Evolutionary conservation across 2,797 vertebrate genomes (phyloP).

Genomic region (Acropternis orthonyx): DNA sequence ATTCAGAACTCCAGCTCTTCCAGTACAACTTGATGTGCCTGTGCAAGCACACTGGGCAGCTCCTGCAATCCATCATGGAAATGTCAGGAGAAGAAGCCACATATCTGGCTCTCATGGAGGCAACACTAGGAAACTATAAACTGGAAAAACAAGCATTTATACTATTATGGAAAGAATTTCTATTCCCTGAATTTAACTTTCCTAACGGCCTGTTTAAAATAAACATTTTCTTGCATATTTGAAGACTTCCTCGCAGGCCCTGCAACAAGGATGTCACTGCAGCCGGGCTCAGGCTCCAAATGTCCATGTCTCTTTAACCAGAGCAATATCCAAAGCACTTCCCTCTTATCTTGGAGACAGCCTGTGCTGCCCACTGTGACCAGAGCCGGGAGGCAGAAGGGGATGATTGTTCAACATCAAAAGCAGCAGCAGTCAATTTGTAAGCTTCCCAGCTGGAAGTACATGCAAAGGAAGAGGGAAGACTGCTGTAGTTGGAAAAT

Average conservation of each 20-base stretch:
- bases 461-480: background rate
- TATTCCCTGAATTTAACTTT: background rate
- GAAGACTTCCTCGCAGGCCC: background rate
- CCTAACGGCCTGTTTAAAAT: background rate
- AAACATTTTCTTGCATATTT: background rate
- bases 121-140: background rate
- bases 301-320: background rate
- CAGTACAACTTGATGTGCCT: background rate
- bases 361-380: slow-evolving; percentile 13
- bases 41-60: background rate
- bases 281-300: background rate
- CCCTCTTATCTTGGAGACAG: slow-evolving; percentile 40
- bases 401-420: slow-evolving; percentile 37
- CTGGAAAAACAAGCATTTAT: slow-evolving; percentile 11
- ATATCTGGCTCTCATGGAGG: background rate
- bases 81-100: background rate
- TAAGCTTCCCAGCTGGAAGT: slow-evolving; percentile 58
- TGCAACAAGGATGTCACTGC: background rate
- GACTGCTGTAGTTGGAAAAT: background rate
- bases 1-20: background rate
- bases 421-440: slow-evolving; percentile 60
- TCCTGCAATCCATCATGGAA: background rate
- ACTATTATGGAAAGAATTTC: slow-evolving; percentile 21
- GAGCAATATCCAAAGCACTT: slow-evolving; percentile 7
- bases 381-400: slow-evolving; percentile 41